Conservation (phyloP, 2,113 vertebrate genomes). For the Myxocyprinus asiaticus region DNA sequence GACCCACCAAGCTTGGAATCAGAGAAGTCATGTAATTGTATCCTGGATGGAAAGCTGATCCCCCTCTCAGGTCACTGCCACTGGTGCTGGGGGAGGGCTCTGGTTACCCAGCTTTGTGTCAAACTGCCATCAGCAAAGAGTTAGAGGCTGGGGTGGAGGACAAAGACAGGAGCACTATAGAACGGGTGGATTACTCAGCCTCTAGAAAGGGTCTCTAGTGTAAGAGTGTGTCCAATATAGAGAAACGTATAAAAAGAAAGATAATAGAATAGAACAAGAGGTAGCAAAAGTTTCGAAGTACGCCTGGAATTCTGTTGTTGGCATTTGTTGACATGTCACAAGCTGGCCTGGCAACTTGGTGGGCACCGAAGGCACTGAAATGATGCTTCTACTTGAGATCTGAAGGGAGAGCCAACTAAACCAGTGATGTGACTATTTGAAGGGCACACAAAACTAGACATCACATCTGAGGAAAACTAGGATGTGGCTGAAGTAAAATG, state of each 20-base stretch:
- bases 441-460: slow-evolving; percentile 56
- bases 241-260: slow-evolving; percentile 56
- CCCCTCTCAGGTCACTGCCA: slow-evolving; percentile 59
- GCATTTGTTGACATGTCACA: slow-evolving; percentile 22
- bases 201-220: slow-evolving; percentile 45
- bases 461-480: slow-evolving; percentile 50
- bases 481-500: slow-evolving; percentile 50
- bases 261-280: slow-evolving; percentile 49
- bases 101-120: slow-evolving; percentile 67
- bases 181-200: slow-evolving; percentile 71
- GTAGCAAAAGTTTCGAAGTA: slow-evolving; percentile 35
- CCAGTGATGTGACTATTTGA: slow-evolving; percentile 26
- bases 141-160: slow-evolving; percentile 42
- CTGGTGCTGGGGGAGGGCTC: slow-evolving; percentile 66
- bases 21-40: slow-evolving; percentile 77
- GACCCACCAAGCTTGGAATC: slow-evolving; percentile 71
- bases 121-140: slow-evolving; percentile 47
- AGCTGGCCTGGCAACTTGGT: slow-evolving; percentile 13
- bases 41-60: slow-evolving; percentile 71
- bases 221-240: slow-evolving; percentile 53
- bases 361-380: slow-evolving; percentile 16
- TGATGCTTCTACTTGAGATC: slow-evolving; percentile 35
- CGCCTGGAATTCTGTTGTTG: not conserved
- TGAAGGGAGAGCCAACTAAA: slow-evolving; percentile 57
- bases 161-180: slow-evolving; percentile 60